Percentiles rank a stretch among this genome's conserved stretches.
phyloP scores from a whole-genome alignment of 1,140 invertebrate species.

The Aphaenogaster floridana region DNA sequence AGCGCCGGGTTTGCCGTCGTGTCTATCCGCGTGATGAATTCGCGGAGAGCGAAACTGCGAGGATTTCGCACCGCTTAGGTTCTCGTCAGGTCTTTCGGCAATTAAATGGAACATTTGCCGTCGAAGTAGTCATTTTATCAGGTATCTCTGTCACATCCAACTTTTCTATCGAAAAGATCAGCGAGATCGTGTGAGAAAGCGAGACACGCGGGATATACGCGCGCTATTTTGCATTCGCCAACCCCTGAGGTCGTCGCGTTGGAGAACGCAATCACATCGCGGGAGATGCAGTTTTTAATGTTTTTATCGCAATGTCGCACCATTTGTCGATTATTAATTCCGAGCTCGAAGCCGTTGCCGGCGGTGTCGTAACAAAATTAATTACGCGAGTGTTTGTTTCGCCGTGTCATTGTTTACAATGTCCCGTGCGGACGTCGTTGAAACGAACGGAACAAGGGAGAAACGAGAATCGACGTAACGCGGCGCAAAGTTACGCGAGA shows the following conservation, averaged over 20 bases:
- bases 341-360: background rate
- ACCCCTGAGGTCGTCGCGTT: background rate
- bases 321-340: slow-evolving; percentile 40
- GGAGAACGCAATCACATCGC: background rate
- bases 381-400: slow-evolving; percentile 42
- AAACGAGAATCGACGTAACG: slow-evolving; percentile 5
- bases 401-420: slow-evolving; percentile 1
- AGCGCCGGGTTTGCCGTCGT: slow-evolving; percentile 70
- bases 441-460: slow-evolving; percentile 22
- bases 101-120: background rate
- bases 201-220: background rate
- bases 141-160: background rate
- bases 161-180: background rate
- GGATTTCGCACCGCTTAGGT: background rate
- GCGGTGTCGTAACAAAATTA: slow-evolving; percentile 42
- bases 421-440: slow-evolving; percentile 9
- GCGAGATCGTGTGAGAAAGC: no score
- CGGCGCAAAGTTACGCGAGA: slow-evolving; percentile 20
- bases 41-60: background rate
- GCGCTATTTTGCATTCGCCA: background rate
- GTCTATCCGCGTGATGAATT: slow-evolving; percentile 31
- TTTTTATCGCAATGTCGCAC: slow-evolving; percentile 31
- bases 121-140: background rate
- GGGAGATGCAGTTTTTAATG: slow-evolving; percentile 17
- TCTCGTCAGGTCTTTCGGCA: background rate